Evolutionary conservation across 2,113 vertebrate genomes (phyloP).

Genomic region (Anas platyrhynchos): DNA sequence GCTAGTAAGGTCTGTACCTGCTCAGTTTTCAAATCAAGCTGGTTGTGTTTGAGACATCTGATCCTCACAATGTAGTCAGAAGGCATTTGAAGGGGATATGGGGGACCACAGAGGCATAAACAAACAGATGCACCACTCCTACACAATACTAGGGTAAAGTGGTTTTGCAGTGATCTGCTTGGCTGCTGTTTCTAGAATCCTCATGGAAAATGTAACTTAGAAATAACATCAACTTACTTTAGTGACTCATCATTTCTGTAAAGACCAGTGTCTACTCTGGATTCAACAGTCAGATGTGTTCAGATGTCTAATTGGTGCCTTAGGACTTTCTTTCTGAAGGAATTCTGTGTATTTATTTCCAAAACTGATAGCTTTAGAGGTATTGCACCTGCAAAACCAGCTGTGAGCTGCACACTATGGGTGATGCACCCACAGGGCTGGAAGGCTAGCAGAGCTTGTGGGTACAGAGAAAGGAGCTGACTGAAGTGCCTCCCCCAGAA

Average conservation of each 20-base stretch:
- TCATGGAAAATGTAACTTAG: neutral
- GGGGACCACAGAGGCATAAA: too few species aligned
- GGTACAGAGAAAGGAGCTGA: neutral
- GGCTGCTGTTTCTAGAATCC: neutral
- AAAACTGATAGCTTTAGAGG: neutral
- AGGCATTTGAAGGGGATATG: neutral
- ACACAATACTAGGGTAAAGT: neutral
- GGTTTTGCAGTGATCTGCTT: neutral
- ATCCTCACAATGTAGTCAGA: neutral
- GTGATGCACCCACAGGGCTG: neutral
- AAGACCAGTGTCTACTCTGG: neutral
- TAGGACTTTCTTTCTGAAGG: neutral
- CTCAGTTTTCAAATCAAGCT: accelerated
- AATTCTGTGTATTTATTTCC: neutral
- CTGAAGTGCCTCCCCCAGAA: neutral
- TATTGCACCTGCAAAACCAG: neutral
- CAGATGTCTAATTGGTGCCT: neutral
- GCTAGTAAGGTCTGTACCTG: neutral
- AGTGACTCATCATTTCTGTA: slow-evolving; percentile 20
- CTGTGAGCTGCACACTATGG: neutral
- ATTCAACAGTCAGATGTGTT: neutral
- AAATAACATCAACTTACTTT: neutral
- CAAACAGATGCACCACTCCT: neutral
- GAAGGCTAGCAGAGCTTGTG: neutral
- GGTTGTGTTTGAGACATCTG: neutral